Base-by-base conservation (phyloP, 1,140 invertebrate genomes). In the Apocrypta bakeri region DNA sequence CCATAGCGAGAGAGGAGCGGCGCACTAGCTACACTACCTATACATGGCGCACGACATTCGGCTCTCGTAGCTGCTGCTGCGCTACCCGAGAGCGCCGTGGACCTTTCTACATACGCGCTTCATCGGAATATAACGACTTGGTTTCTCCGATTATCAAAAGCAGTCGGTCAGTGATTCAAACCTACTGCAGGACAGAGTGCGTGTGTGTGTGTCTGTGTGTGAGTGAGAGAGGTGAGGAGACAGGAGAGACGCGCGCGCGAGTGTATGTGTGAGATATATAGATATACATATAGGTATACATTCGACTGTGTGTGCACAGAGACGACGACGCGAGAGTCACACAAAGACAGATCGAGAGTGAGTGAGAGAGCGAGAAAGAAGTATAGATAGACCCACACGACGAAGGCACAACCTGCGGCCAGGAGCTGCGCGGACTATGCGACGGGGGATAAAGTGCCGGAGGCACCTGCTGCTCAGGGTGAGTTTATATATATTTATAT, bases 391-490 rank as follows among this genome's bases (percentile, higher is more conserved):
- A 42, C 48, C 4, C 73, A 75, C 73, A 21, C 27, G 48, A 7
- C 48, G 48, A 21, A 56, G 48, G 14, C 48, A 21, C 21, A n/a
- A 75, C 27, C 9, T 24, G 31, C 14, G 29, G n/a, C 56, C 1
- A 33, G 42, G 76, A 42, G 25, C 1, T 48, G 4, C 17, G 66
- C 12, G 21, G 42, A 66, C 63, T 74, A 81, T 81, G 79, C 79
- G 33, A 81, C 79, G 79, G 27, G 79, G 61, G 61, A 81, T 33
- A n/a, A 81, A 48, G 79, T 73, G 69, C 33, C 79, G n/a, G 14
- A 63, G 71, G 69, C 79, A 81, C 79, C 71, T 74, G 71, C 79
- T 81, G 17, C 12, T 69, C 63, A 81, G 72, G 80, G 80, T 81
- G 40, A 81, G 80, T n/a, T n/a, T n/a, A n/a, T n/a, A n/a, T n/a